phyloP scores from a whole-genome alignment of 2,888 invertebrate genomes.

The Lasioglossum malachurum region DNA sequence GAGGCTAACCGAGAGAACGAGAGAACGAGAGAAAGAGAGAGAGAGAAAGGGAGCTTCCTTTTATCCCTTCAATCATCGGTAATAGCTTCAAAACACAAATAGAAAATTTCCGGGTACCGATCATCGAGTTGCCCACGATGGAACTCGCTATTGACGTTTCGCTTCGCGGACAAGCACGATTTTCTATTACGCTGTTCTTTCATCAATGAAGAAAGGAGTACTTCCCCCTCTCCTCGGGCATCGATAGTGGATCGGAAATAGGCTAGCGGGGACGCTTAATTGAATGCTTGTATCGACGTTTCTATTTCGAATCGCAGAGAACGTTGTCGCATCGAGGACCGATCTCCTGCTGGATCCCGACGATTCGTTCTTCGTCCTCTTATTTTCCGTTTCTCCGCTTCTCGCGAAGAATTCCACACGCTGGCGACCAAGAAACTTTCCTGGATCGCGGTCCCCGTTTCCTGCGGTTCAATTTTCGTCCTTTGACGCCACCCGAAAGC shows the following conservation, averaged over 20 bases:
- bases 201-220: not conserved
- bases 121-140: conserved; percentile 6
- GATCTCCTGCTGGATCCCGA: not conserved
- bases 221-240: not conserved
- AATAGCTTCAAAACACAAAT: conserved; percentile 21
- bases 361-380: not conserved
- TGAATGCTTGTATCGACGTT: not conserved
- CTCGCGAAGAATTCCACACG: not conserved
- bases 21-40: not conserved
- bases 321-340: not conserved
- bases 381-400: not conserved
- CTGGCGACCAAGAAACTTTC: not conserved
- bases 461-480: conserved; percentile 55
- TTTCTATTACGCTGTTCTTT: conserved; percentile 8
- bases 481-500: conserved; percentile 54
- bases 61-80: conserved; percentile 25
- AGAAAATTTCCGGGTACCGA: conserved; percentile 17
- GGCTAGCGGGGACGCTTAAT: not conserved
- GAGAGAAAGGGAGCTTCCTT: not conserved
- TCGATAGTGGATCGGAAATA: not conserved
- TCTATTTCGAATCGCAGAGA: not conserved
- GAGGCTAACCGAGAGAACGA: not conserved
- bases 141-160: conserved; percentile 6
- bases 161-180: conserved; percentile 16
- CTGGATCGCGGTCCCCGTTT: conserved; percentile 20